A percentile compares a stretch with the other conserved stretches of the same genome.
These are phyloP conservation scores for Parnassius smintheus DNA, from an alignment of 2,888 invertebrate species.

Conservation along the genomic window DNA sequence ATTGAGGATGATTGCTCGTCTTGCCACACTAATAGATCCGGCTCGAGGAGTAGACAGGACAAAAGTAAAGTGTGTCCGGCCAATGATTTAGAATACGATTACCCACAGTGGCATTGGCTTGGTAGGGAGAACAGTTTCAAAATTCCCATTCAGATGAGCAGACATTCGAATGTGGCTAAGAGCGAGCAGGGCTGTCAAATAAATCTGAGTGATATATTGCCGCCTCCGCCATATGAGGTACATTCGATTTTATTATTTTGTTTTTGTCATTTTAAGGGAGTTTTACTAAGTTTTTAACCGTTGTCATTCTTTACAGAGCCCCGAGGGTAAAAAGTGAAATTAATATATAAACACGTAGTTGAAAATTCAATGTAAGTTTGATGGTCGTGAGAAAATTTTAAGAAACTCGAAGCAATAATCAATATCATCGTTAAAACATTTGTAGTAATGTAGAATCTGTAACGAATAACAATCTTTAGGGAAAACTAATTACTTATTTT, in stretches of 20 bases:
- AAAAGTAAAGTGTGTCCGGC: conserved; percentile 76
- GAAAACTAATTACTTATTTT: conserved; percentile 4
- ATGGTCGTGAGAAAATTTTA: conserved; percentile 29
- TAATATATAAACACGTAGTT: conserved; percentile 12
- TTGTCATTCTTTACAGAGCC: conserved; percentile 54
- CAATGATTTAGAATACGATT: conserved; percentile 77
- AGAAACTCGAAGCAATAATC: conserved; percentile 54
- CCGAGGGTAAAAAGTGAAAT: conserved; percentile 58
- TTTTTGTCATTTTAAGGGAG: conserved; percentile 44
- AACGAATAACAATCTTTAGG: conserved; percentile 25
- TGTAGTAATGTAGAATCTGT: conserved; percentile 38
- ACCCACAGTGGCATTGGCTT: conserved; percentile 77
- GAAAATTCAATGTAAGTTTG: conserved; percentile 27
- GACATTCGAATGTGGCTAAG: conserved; percentile 73
- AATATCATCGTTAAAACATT: conserved; percentile 41
- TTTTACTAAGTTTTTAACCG: conserved; percentile 37
- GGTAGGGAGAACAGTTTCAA: conserved; percentile 78
- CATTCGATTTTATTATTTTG: conserved; percentile 43
- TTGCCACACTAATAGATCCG: conserved; percentile 74
- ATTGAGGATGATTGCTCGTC: conserved; percentile 71
- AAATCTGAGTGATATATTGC: conserved; percentile 85
- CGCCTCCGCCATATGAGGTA: conserved; percentile 83
- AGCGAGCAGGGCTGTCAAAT: conserved; percentile 79
- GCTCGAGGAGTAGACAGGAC: conserved; percentile 73
- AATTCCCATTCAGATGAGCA: conserved; percentile 73